Base-by-base conservation (phyloP, 2,113 vertebrate genomes). In the Serinus canaria region DNA sequence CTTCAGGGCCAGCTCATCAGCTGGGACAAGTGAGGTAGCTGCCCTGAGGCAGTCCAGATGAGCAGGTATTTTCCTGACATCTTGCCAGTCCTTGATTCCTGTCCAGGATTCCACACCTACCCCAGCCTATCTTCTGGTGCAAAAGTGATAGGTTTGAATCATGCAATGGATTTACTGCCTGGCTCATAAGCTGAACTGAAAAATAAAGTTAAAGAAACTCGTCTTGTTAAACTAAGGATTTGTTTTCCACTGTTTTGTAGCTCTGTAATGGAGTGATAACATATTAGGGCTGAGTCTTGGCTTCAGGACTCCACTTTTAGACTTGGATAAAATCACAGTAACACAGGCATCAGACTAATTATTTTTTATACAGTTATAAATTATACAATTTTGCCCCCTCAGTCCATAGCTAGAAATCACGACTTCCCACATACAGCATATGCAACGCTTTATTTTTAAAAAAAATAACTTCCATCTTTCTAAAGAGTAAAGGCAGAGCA, bases 381-480 rank as follows among this genome's bases (percentile, higher is more conserved):
- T 86, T 35, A 90, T 67, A 88, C 63, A 67, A 10, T 72, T 93
- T 96, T 95, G 56, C 85, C 90, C 92, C 64, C 79, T 96, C 88
- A 84, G 79, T 86, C 95, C 96, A 67, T 85, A 88, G 79, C 92
- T 74, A 89, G 83, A 94, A 94, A 96, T 83, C 94, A 92, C 94
- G 73, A 95, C 95, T 96, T 97, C 96, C 95, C 85, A 97, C 94
- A 95, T 88, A 52, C 14, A 14, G 68, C 93, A 96, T 96, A 96
- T 96, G 92, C 85, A 90, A 75, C 5, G 37, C 43, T 90, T 92
- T 93, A 94, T 90, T 96, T 96, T 88, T 80, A 44, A 95, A 92
- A 92, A 37, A 93, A 86, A 85, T 43, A 79, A 86, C 53, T 90
- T 88, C 44, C 76, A 75, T 83, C 70, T 87, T 81, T 84, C 76